Conservation (phyloP, 2,113 vertebrate genomes). For the Anhinga rufa region DNA sequence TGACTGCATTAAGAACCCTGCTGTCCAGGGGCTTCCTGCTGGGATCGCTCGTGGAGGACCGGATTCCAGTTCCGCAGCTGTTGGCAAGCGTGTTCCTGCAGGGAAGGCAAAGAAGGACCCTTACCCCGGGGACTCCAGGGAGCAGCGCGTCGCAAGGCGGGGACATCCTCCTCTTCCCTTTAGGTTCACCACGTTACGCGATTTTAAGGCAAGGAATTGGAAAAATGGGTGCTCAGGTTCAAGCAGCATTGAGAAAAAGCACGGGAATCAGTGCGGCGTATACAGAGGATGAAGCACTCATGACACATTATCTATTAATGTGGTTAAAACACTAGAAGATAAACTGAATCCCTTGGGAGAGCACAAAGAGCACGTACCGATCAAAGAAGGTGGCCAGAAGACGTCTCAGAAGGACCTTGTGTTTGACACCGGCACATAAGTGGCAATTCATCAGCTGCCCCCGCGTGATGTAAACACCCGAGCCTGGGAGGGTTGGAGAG, state of each 20-base stretch:
- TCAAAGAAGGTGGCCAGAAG: slow-evolving; percentile 97
- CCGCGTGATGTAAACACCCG: slow-evolving; percentile 92
- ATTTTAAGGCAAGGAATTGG: neutral
- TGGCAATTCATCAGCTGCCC: slow-evolving; percentile 99
- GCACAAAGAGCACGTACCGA: slow-evolving; percentile 72
- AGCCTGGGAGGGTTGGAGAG: slow-evolving; percentile 68
- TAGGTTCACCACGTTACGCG: accelerated
- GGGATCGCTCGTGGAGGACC: slow-evolving; percentile 93
- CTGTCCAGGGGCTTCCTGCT: slow-evolving; percentile 94
- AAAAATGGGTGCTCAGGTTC: neutral
- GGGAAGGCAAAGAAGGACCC: neutral
- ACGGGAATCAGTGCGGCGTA: accelerated
- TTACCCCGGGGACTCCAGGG: neutral
- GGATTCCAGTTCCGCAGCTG: slow-evolving; percentile 94
- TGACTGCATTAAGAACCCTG: slow-evolving; percentile 92
- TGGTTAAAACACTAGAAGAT: accelerated
- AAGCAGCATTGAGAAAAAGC: accelerated
- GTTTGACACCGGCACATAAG: slow-evolving; percentile 92
- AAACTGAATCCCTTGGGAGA: accelerated
- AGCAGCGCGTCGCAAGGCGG: neutral
- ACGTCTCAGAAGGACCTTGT: slow-evolving; percentile 91
- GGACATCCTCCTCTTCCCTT: neutral
- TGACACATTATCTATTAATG: accelerated
- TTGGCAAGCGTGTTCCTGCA: slow-evolving; percentile 94
- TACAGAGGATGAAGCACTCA: accelerated